Base-by-base conservation (phyloP, 2,888 invertebrate species). In the Lasioglossum pauxillum region DNA sequence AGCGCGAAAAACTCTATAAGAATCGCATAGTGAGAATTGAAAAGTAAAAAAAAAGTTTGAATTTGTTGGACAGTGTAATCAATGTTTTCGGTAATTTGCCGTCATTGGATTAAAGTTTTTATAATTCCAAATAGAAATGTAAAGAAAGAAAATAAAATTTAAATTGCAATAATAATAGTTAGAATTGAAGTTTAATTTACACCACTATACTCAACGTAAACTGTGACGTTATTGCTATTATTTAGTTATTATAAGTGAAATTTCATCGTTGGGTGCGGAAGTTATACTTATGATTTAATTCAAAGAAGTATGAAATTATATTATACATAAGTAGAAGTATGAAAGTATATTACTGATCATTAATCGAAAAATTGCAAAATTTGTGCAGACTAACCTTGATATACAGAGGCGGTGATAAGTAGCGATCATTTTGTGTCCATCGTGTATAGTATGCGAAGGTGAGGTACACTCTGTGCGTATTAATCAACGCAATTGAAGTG, bases 341-440 rank as follows among this genome's bases (percentile, higher is more conserved):
- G 46, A 46, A 46, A 46, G 23, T 23, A 41, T 71, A 78, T 86
- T 79, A 74, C 44, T 75, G 14, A 72, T 60, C 35, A 64, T 64
- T 69, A 74, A 49, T 72, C 3, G 44, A 71, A 79, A 64, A 73
- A 83, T 82, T 88, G 90, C 46, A 44, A 83, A 84, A 78, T 80
- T 74, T 90, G 93, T 91, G 91, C 90, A 88, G 83, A 94, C 93
- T 93, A 91, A 94, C 93, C 93, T 93, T 93, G 88, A 86, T 87
- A 89, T 86, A 88, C 82, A 91, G 90, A 90, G 90, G 89, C 91
- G 89, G 92, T 92, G 92, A 90, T 83, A 91, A 89, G 90, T 91
- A 91, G 86, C 91, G 91, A 91, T 92, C 88, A 89, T 92, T 92
- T 91, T 89, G 78, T 80, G 85, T 81, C 83, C 90, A 80, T 72